phyloP scores from a whole-genome alignment of 2,888 invertebrate species.

The Cheilosia vulpina region DNA sequence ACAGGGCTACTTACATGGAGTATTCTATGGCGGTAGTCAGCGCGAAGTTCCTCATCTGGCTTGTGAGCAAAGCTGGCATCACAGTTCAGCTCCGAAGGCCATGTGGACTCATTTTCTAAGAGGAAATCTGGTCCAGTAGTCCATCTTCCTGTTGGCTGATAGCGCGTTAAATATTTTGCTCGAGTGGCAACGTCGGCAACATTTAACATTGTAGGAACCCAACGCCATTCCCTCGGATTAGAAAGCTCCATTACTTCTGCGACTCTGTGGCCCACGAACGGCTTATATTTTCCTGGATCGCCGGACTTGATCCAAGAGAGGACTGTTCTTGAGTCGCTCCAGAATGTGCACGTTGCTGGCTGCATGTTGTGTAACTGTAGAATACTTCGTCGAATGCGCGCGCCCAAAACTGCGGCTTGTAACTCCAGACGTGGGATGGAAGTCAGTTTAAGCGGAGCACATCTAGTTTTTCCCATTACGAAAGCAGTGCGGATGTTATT shows the following conservation, averaged over 20 bases:
- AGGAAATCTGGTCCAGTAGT: slow-evolving; percentile 9
- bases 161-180: neutral
- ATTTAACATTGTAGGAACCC: slow-evolving; percentile 16
- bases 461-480: slow-evolving; percentile 15
- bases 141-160: neutral
- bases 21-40: neutral
- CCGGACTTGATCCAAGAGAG: slow-evolving; percentile 19
- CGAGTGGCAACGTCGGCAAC: slow-evolving; percentile 1
- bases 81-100: neutral
- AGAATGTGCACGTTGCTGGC: neutral
- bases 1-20: neutral
- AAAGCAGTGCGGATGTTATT: neutral
- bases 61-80: neutral
- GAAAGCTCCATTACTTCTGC: neutral
- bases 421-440: slow-evolving; percentile 38
- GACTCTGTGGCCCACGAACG: neutral
- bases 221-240: slow-evolving; percentile 19
- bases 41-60: neutral
- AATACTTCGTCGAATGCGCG: slow-evolving; percentile 3
- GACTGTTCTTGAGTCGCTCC: slow-evolving; percentile 29
- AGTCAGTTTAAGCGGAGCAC: slow-evolving; percentile 5
- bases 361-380: slow-evolving; percentile 1
- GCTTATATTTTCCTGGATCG: slow-evolving; percentile 23
- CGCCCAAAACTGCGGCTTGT: slow-evolving; percentile 17
- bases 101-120: neutral